phyloP scores from a whole-genome alignment of 1,140 invertebrate genomes.

The Gryllus bimaculatus region DNA sequence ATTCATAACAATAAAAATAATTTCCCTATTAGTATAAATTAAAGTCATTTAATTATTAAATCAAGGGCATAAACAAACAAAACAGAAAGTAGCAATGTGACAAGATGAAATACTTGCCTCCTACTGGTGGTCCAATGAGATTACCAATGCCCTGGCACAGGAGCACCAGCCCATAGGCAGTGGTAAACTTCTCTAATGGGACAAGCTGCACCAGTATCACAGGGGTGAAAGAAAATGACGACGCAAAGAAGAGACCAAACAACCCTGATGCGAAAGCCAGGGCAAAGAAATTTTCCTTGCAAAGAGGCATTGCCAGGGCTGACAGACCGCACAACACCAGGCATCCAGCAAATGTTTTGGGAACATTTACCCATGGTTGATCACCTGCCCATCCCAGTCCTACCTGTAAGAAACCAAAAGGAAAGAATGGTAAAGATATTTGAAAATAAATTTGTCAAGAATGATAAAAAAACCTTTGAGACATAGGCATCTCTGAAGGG shows the following conservation, averaged over 20 bases:
- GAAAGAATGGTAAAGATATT: not conserved
- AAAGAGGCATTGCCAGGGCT: constrained; percentile 59
- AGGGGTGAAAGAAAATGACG: constrained; percentile 78
- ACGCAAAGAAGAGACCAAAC: constrained; percentile 78
- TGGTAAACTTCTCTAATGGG: constrained; percentile 71
- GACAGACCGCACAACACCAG: constrained; percentile 64
- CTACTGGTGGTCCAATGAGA: constrained; percentile 53
- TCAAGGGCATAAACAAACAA: too few relatives aligned
- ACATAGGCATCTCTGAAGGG: not conserved
- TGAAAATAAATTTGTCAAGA: not conserved
- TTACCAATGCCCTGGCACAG: constrained; percentile 73
- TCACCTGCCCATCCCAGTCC: constrained; percentile 83
- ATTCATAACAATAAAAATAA: not conserved
- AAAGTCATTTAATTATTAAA: not conserved
- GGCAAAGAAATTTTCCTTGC: constrained; percentile 30
- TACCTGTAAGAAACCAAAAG: constrained; percentile 42
- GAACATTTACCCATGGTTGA: constrained; percentile 73
- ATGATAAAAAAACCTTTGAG: not conserved
- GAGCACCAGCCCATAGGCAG: constrained; percentile 77
- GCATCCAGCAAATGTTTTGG: constrained; percentile 67
- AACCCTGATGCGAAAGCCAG: constrained; percentile 41
- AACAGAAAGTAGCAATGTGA: not conserved
- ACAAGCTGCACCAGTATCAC: constrained; percentile 75
- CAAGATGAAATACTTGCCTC: constrained; percentile 31
- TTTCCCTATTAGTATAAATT: not conserved